Conservation (phyloP, 2,113 vertebrate genomes). For the Cyphomyrus plagiostoma region DNA sequence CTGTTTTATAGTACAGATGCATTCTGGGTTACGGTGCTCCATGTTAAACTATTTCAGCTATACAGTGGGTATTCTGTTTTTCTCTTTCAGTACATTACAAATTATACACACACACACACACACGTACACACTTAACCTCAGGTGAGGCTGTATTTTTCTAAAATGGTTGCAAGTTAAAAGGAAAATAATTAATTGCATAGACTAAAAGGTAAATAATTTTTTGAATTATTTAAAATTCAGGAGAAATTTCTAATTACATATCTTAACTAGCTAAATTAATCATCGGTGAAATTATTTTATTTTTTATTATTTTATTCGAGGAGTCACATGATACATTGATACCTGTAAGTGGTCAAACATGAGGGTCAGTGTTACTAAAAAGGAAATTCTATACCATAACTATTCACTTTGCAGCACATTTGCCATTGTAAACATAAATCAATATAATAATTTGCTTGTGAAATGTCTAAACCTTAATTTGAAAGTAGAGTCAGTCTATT, state of each 20-base stretch:
- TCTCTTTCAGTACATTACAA: background rate
- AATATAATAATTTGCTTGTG: conserved; percentile 22
- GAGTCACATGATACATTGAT: background rate
- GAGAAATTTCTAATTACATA: background rate
- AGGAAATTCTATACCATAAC: background rate
- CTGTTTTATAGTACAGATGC: background rate
- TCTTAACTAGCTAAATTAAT: background rate
- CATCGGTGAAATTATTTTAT: background rate
- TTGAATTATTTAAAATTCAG: background rate
- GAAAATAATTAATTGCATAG: background rate
- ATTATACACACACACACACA: background rate
- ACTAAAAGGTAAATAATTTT: background rate
- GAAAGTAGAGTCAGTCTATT: background rate
- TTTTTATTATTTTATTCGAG: background rate
- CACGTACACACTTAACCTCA: background rate
- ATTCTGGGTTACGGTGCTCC: background rate
- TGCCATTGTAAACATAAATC: background rate
- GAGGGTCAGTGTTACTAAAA: background rate
- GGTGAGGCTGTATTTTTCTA: background rate
- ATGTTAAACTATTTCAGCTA: background rate
- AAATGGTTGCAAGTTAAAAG: background rate
- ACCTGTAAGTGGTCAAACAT: background rate
- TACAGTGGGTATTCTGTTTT: background rate
- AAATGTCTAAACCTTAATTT: conserved; percentile 3
- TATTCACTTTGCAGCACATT: conserved; percentile 13